phyloP scores from a whole-genome alignment of 2,888 invertebrate species.

The Sphaeridia pumilis region DNA sequence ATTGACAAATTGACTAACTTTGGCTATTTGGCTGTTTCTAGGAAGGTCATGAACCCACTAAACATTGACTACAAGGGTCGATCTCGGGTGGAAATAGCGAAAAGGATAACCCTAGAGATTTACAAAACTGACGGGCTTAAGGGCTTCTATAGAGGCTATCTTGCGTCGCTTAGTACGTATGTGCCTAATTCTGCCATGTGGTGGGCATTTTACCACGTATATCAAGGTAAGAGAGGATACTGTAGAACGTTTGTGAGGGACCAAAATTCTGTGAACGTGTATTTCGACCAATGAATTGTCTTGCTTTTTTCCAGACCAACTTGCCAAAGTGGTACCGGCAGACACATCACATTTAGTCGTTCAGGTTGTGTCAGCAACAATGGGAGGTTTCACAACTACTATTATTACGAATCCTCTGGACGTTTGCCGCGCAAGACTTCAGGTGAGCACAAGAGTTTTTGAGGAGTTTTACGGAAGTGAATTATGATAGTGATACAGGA shows the following conservation, averaged over 20 bases:
- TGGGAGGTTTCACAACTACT: slow-evolving; percentile 86
- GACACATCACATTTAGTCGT: slow-evolving; percentile 72
- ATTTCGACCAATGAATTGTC: too few species aligned
- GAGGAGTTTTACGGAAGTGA: neutral
- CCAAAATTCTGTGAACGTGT: too few species aligned
- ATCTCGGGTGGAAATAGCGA: slow-evolving; percentile 55
- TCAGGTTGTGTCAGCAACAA: slow-evolving; percentile 78
- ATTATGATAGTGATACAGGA: neutral
- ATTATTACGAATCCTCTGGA: slow-evolving; percentile 92
- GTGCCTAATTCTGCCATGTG: slow-evolving; percentile 95
- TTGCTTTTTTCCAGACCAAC: slow-evolving; percentile 56
- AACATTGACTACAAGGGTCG: slow-evolving; percentile 46
- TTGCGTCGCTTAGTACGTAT: slow-evolving; percentile 81
- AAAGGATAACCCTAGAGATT: slow-evolving; percentile 64
- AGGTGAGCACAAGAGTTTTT: slow-evolving; percentile 46
- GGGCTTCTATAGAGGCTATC: slow-evolving; percentile 89
- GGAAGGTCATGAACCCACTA: slow-evolving; percentile 55
- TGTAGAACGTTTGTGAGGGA: too few species aligned
- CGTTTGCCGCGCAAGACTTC: slow-evolving; percentile 79
- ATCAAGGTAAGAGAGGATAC: too few species aligned
- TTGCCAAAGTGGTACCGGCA: slow-evolving; percentile 56
- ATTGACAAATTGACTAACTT: neutral
- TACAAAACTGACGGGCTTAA: slow-evolving; percentile 65
- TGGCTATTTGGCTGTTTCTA: neutral
- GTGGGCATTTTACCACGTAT: slow-evolving; percentile 91